phyloP scores from a whole-genome alignment of 2,888 invertebrate genomes.

The Athrips mouffetella region DNA sequence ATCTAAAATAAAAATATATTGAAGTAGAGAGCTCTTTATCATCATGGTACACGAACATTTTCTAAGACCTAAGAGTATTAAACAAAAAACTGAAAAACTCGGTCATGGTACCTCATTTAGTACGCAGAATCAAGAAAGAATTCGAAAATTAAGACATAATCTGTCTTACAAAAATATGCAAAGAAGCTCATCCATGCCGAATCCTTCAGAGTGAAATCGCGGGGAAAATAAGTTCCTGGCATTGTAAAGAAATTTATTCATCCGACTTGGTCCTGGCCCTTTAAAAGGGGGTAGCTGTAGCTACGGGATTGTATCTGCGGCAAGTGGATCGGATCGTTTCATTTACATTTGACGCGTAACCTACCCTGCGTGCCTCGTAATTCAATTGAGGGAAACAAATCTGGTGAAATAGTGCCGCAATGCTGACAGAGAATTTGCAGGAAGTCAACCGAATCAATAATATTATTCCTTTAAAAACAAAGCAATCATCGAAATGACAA shows the following conservation, averaged over 20 bases:
- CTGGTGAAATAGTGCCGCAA: conserved; percentile 7
- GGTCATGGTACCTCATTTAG: too few relatives aligned
- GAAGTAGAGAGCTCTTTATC: not conserved
- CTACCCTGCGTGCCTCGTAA: conserved; percentile 26
- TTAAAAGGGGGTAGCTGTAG: not conserved
- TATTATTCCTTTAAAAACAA: too few relatives aligned
- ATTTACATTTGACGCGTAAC: conserved; percentile 43
- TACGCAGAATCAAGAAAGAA: too few relatives aligned
- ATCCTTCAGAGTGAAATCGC: not conserved
- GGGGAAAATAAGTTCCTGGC: conserved; percentile 5
- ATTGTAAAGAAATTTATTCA: conserved; percentile 12
- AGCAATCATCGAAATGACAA: too few relatives aligned
- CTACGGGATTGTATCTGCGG: conserved; percentile 13
- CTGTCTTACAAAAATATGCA: too few relatives aligned
- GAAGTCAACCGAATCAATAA: too few relatives aligned
- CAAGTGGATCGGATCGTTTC: conserved; percentile 39
- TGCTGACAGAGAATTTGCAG: not conserved
- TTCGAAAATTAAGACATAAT: too few relatives aligned
- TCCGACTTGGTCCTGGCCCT: not conserved
- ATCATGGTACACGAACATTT: not conserved
- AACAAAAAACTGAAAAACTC: too few relatives aligned
- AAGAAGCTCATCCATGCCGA: not conserved
- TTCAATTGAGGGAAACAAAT: conserved; percentile 38
- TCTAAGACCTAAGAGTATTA: not conserved
- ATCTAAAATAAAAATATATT: not conserved